Percentiles rank a stretch among this genome's conserved stretches.
phyloP scores from a whole-genome alignment of 92 coral and sea anemone genomes.

The Virgularia gustaviana region DNA sequence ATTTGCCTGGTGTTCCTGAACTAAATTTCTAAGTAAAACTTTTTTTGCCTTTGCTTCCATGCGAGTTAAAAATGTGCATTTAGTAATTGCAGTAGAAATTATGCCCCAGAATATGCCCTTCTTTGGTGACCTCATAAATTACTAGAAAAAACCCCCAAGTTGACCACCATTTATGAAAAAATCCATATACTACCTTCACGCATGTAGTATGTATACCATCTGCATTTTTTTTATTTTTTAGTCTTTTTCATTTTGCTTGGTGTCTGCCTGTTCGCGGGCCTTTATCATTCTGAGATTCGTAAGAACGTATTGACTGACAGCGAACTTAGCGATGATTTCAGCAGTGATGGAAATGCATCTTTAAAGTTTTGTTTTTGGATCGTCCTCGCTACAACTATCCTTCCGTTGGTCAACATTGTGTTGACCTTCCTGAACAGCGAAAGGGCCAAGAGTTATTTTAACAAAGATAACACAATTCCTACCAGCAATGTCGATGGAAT shows the following conservation, averaged over 20 bases:
- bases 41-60: too few species aligned
- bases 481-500: slow-evolving; percentile 40
- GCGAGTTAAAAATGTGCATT: too few species aligned
- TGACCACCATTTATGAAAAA: too few species aligned
- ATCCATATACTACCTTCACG: too few species aligned
- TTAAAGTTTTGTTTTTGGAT: slow-evolving; percentile 31
- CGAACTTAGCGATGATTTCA: slow-evolving; percentile 6
- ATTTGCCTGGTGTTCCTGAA: too few species aligned
- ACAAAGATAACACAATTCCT: slow-evolving; percentile 20
- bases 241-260: slow-evolving; percentile 31
- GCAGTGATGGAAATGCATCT: slow-evolving; percentile 15
- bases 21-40: too few species aligned
- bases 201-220: too few species aligned
- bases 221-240: too few species aligned
- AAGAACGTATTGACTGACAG: slow-evolving; percentile 14
- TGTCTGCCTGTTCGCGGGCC: slow-evolving; percentile 15
- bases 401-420: slow-evolving; percentile 30
- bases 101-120: too few species aligned
- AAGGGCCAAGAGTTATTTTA: slow-evolving; percentile 25
- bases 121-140: too few species aligned
- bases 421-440: slow-evolving; percentile 31
- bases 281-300: slow-evolving; percentile 26
- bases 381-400: slow-evolving; percentile 19
- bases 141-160: too few species aligned
- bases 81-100: too few species aligned